A percentile compares a stretch with the other conserved stretches of the same genome.
Evolutionary conservation across 92 coral and sea anemone species (phyloP).

Genomic region (Nematostella vectensis): DNA sequence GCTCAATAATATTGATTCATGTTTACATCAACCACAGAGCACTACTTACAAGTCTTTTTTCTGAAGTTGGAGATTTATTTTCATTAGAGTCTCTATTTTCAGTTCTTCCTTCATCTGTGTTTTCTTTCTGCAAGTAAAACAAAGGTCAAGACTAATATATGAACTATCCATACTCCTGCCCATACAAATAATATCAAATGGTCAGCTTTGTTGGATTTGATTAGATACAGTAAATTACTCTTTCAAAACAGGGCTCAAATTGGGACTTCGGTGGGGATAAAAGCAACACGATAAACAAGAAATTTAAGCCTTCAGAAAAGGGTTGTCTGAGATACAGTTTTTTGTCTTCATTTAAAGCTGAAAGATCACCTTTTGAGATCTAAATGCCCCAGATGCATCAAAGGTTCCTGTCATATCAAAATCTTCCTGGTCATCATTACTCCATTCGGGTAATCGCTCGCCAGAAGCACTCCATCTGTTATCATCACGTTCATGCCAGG

Average conservation of each 20-base stretch:
- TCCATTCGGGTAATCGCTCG: constrained; percentile 89
- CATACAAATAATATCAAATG: too few species aligned
- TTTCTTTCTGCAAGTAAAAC: constrained; percentile 26
- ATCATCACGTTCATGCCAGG: constrained; percentile 66
- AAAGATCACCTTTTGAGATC: constrained; percentile 61
- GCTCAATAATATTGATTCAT: too few species aligned
- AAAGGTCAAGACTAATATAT: not conserved
- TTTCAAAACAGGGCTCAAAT: too few species aligned
- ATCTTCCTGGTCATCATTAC: constrained; percentile 82
- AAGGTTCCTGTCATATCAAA: constrained; percentile 74
- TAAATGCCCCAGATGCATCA: constrained; percentile 93
- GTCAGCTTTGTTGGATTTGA: too few species aligned
- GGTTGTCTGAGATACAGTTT: too few species aligned
- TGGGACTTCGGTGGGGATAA: too few species aligned
- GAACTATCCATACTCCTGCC: too few species aligned
- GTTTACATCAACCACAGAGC: too few species aligned
- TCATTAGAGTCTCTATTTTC: constrained; percentile 21
- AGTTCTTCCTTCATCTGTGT: constrained; percentile 21
- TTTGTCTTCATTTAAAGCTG: too few species aligned
- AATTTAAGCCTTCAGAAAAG: too few species aligned
- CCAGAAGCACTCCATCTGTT: constrained; percentile 40
- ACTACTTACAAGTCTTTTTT: constrained; percentile 26
- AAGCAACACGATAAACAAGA: too few species aligned
- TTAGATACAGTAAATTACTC: too few species aligned
- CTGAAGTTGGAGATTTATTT: constrained; percentile 15